These are phyloP conservation scores for Leptopilina drosophilae DNA, from an alignment of 2,888 invertebrate species.

Conservation along the genomic window DNA sequence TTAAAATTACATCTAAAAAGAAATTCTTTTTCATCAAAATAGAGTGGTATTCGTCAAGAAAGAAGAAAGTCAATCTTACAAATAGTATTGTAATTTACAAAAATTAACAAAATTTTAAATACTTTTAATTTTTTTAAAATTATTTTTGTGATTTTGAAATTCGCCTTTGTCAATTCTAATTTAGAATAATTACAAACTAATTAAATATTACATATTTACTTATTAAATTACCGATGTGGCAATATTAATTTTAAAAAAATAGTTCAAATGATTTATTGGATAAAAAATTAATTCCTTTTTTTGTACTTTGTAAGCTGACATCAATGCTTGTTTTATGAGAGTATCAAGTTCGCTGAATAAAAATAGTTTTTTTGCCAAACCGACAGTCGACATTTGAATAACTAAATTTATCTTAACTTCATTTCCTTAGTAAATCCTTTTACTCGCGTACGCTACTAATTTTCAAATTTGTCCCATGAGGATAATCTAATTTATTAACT, in stretches of 20 bases:
- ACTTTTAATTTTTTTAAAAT: too few relatives aligned
- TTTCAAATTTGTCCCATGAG: slow-evolving; percentile 29
- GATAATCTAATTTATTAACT: slow-evolving; percentile 5
- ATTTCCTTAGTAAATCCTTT: slow-evolving; percentile 18
- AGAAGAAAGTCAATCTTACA: background rate
- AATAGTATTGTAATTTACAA: too few relatives aligned
- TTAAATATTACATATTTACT: too few relatives aligned
- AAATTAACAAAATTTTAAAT: too few relatives aligned
- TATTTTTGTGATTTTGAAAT: too few relatives aligned
- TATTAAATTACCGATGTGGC: too few relatives aligned
- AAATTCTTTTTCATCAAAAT: background rate
- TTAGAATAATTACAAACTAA: too few relatives aligned
- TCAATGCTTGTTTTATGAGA: slow-evolving; percentile 1
- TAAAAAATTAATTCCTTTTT: background rate
- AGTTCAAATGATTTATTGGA: background rate
- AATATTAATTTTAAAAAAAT: background rate
- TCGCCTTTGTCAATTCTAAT: too few relatives aligned
- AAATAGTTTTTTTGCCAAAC: slow-evolving; percentile 17
- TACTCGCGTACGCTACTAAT: slow-evolving; percentile 24
- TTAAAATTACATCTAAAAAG: slow-evolving; percentile 12
- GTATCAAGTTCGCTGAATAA: background rate
- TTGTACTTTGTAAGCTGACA: background rate
- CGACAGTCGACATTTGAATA: slow-evolving; percentile 31
- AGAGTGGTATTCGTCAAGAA: too few relatives aligned
- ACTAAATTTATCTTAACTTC: slow-evolving; percentile 40